phyloP scores from a whole-genome alignment of 35 echinoderm and acorn worm species.

The Stichopus chloronotus region DNA sequence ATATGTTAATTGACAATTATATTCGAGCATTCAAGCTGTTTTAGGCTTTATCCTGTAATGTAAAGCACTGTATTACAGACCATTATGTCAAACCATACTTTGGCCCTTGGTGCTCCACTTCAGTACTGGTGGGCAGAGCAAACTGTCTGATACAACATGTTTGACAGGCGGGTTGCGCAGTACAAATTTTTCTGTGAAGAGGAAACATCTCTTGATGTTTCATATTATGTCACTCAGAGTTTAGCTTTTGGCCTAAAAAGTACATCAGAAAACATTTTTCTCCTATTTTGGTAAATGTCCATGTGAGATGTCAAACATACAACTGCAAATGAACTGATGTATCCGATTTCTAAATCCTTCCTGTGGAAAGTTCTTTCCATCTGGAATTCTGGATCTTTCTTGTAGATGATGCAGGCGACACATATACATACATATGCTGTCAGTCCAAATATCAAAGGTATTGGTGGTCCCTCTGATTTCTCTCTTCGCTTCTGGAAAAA shows the following conservation, averaged over 20 bases:
- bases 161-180: no score
- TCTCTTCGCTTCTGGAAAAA: slow-evolving; percentile 2
- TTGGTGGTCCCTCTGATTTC: not conserved
- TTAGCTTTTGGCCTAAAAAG: not conserved
- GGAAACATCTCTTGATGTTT: no score
- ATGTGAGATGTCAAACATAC: not conserved
- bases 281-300: slow-evolving; percentile 11
- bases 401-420: slow-evolving; percentile 65
- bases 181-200: no score
- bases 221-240: not conserved
- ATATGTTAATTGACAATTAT: no score
- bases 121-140: no score
- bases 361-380: slow-evolving; percentile 51
- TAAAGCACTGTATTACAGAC: no score
- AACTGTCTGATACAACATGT: no score
- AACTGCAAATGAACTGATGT: not conserved
- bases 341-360: slow-evolving; percentile 29
- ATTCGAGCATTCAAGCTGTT: no score
- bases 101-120: no score
- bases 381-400: slow-evolving; percentile 70
- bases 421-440: slow-evolving; percentile 73
- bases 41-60: no score
- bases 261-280: not conserved
- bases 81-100: no score
- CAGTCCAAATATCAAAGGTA: slow-evolving; percentile 63